Evolutionary conservation across 2,797 vertebrate species (phyloP), one percentile per base, ranked within the genome.

Genomic region (Diplodus sargus): DNA sequence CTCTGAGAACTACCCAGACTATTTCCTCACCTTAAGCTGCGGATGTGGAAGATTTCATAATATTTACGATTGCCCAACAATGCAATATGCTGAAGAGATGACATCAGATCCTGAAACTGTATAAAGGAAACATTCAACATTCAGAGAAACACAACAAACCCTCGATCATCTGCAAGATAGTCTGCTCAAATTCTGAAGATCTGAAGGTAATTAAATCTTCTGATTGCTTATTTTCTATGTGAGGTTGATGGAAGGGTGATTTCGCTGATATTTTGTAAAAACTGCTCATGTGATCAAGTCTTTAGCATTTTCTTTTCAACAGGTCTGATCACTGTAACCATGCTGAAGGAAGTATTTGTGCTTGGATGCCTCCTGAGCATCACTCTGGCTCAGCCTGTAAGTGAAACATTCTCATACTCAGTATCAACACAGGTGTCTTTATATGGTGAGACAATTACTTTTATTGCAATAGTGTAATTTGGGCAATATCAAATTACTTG

Each of bases 351-450:
- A 9, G 28, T 17, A 3, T 3, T 80, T 16, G 7, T 86, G 34
- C 70, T 86, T 30, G 77, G 65, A 62, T 81, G 81, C 52, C 62
- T 86, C 66, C 62, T 83, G 77, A 71, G 66, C 61, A 47, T 83
- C 12, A 4, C 62, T 49, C 61, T 85, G 70, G 77, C 83, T 70
- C 7, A 15, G 17, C 83, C 80, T 68, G 85, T 87, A 61, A 83
- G 82, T 87, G 14, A 59, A 15, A 61, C 12, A 30, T 14, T 45
- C 3, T 70, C 0, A 42, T 22, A 8, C 0, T 12, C 5, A 48
- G 5, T 64, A 22, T 28, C 2, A 47, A 15, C 8, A 18, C 5
- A 10, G 45, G 4, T n/a, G 22, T 12, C 48, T 17, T 23, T 22
- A 49, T 45, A 2, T 57, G 11, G 39, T 59, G 0, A 59, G 8